Evolutionary conservation across 2,113 vertebrate species (phyloP).

Genomic region (Coracopsis vasa): DNA sequence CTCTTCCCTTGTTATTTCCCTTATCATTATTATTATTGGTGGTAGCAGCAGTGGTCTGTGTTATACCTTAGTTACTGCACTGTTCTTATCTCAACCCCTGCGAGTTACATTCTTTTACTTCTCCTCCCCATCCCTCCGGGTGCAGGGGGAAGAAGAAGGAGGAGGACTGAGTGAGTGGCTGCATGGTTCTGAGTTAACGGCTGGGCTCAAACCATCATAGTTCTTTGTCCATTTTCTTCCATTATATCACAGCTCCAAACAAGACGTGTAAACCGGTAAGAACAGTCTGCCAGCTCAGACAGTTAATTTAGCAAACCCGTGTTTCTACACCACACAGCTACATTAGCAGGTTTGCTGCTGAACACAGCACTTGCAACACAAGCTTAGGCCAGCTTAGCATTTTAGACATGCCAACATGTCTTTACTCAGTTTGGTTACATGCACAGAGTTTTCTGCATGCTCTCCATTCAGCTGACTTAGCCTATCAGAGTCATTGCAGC

Average conservation of each 20-base stretch:
- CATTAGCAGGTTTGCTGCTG: neutral
- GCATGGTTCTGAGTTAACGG: neutral
- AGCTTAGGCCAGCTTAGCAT: neutral
- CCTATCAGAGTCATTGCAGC: neutral
- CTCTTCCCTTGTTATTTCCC: too few species aligned
- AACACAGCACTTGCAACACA: neutral
- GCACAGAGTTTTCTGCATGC: neutral
- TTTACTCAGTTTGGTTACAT: neutral
- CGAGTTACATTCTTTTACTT: neutral
- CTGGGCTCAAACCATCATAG: neutral
- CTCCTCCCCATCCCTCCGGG: neutral
- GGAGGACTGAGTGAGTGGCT: too few species aligned
- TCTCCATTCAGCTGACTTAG: neutral
- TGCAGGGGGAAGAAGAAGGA: neutral
- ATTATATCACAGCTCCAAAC: neutral
- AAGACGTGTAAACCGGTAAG: neutral
- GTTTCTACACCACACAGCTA: neutral
- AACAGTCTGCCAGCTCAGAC: neutral
- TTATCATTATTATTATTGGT: too few species aligned
- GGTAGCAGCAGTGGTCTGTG: too few species aligned
- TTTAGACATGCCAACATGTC: neutral
- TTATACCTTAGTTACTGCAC: too few species aligned
- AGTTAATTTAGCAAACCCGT: neutral
- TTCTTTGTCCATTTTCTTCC: neutral
- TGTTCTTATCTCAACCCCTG: too few species aligned